These are phyloP conservation scores for Mylabris sibirica DNA, from an alignment of 2,888 invertebrate genomes.

Conservation along the genomic window DNA sequence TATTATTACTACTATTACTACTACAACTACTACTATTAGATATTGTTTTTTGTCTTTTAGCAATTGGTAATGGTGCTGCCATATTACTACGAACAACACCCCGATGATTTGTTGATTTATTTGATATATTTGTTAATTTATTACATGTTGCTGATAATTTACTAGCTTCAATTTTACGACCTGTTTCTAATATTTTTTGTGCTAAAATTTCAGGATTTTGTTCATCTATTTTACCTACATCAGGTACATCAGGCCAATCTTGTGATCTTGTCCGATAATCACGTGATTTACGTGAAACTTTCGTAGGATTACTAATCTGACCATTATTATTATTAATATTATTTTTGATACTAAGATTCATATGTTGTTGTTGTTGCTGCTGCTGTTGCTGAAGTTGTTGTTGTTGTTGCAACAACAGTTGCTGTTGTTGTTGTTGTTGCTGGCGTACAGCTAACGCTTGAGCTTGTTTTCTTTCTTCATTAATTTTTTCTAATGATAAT, in stretches of 20 bases:
- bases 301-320: constrained; percentile 43
- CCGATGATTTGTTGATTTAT: constrained; percentile 43
- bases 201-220: constrained; percentile 90
- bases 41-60: constrained; percentile 55
- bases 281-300: constrained; percentile 67
- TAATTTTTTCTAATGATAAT: constrained; percentile 74
- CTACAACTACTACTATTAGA: constrained; percentile 20
- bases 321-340: neutral
- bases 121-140: constrained; percentile 41
- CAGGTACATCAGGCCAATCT: constrained; percentile 92
- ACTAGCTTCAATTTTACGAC: constrained; percentile 87
- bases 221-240: constrained; percentile 89
- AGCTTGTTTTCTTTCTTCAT: constrained; percentile 69
- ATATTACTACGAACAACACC: constrained; percentile 53
- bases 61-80: constrained; percentile 54
- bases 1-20: constrained; percentile 18
- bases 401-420: constrained; percentile 35
- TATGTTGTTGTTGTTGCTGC: constrained; percentile 44
- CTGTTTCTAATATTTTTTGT: constrained; percentile 88
- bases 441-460: constrained; percentile 52
- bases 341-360: neutral
- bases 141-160: constrained; percentile 63
- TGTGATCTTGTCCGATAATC: constrained; percentile 83
- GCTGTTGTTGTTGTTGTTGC: constrained; percentile 30
- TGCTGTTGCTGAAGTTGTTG: constrained; percentile 44